Evolutionary conservation across 1,140 invertebrate species (phyloP), one percentile per base, ranked within the genome.

Genomic region (Yoshiicerus persimilis): DNA sequence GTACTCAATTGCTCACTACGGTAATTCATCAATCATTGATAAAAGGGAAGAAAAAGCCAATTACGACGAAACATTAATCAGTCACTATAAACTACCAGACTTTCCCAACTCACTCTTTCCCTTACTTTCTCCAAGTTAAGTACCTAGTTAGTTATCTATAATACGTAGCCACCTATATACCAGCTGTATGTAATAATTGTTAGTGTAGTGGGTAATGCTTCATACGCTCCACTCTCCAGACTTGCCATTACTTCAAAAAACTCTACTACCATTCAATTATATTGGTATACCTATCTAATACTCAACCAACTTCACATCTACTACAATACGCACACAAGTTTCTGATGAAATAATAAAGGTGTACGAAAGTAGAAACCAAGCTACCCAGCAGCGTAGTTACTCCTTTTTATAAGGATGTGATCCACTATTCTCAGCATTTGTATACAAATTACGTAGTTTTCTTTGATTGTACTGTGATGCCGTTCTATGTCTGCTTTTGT

Each of bases 11-110:
- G 75, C 75, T 80, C 34, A 80, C 75, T 70, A 80, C 34, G n/a
- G 75, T 80, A 80, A 80, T 80, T 80, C 75, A 80, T 80, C 75
- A 80, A 80, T 80, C 75, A 80, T 80, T 80, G 75, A 80, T 80
- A 80, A 80, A 80, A 80, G 75, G 34, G 75, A 80, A 80, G 75
- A 80, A 80, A 80, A 80, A 80, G 75, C 32, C 75, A 80, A 80
- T 80, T 80, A 80, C 75, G 30, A 80, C 13, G 32, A 34, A 36
- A 32, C 75, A 80, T 80, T 80, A 80, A 80, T 80, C 75, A 80
- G 75, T 80, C 75, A 34, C 75, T 80, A 80, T 38, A n/a, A n/a
- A n/a, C n/a, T 77, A 47, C 11, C 66, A 30, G 27, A 30, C 66
- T 70, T 30, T 70, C 6, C 30, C 38, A 34, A 10, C 11, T 34